A percentile compares a stretch with the other conserved stretches of the same genome.
These are phyloP conservation scores for Coenonympha arcania DNA, from an alignment of 2,888 invertebrate genomes.

Conservation along the genomic window DNA sequence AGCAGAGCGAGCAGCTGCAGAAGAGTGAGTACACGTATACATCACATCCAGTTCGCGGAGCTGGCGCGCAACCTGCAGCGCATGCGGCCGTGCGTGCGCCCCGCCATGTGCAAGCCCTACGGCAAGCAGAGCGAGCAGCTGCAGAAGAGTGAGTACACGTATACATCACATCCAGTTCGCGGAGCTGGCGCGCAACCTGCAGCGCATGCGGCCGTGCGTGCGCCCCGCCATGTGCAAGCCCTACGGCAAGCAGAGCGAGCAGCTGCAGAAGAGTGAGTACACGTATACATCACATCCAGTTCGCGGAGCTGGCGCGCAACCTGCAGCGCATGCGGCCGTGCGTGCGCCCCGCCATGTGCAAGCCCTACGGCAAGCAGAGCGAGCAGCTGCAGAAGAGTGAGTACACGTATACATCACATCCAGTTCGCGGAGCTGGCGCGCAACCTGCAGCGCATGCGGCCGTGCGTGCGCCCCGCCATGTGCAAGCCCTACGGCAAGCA, in stretches of 20 bases:
- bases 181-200: constrained; percentile 90
- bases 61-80: no score
- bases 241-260: constrained; percentile 91
- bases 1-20: constrained; percentile 88
- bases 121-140: constrained; percentile 91
- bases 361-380: constrained; percentile 91
- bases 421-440: no score
- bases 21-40: constrained; percentile 86
- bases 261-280: constrained; percentile 84
- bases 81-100: no score
- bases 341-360: constrained; percentile 90
- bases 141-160: constrained; percentile 84
- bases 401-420: no score
- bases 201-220: constrained; percentile 90
- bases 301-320: constrained; percentile 89
- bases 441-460: no score
- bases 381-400: constrained; percentile 88
- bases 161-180: no score
- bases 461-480: no score
- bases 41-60: no score
- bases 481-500: constrained; percentile 92
- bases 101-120: no score
- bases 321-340: constrained; percentile 92
- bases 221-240: constrained; percentile 93
- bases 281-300: no score